Conservation (phyloP, 2,113 vertebrate species). For the Microcebus tavaratra region DNA sequence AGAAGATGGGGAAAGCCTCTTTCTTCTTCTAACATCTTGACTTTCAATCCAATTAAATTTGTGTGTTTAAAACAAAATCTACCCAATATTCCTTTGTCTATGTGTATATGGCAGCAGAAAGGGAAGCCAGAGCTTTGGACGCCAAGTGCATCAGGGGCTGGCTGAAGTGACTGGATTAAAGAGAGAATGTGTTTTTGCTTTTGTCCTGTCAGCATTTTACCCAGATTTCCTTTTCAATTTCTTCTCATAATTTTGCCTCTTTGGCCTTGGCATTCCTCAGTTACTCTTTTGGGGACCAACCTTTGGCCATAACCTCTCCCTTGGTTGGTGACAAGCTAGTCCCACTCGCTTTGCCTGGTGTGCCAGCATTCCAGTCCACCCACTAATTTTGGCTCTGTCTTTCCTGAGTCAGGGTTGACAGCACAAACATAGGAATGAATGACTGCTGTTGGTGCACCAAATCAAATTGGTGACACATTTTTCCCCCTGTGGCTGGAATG, state of each 20-base stretch:
- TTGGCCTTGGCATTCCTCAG: background rate
- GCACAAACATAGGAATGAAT: background rate
- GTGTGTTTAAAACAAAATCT: background rate
- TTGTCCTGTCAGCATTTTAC: background rate
- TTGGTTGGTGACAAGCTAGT: background rate
- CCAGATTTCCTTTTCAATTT: background rate
- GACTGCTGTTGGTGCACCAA: background rate
- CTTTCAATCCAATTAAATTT: background rate
- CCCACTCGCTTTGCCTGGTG: fast-evolving
- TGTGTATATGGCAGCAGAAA: background rate
- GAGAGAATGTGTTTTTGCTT: background rate
- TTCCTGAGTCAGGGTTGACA: background rate
- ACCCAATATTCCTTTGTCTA: background rate
- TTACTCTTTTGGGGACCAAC: background rate
- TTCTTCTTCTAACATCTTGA: background rate
- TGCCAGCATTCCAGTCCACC: too few relatives aligned
- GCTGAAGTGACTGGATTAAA: background rate
- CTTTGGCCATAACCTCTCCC: background rate
- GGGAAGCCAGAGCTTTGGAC: background rate
- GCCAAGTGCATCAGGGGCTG: background rate
- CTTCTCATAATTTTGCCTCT: background rate
- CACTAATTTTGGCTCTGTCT: background rate
- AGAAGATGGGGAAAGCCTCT: background rate
- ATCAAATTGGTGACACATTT: background rate
- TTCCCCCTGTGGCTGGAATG: background rate